These are phyloP conservation scores for Serilophus lunatus DNA, from an alignment of 2,113 vertebrate genomes.

Conservation along the genomic window DNA sequence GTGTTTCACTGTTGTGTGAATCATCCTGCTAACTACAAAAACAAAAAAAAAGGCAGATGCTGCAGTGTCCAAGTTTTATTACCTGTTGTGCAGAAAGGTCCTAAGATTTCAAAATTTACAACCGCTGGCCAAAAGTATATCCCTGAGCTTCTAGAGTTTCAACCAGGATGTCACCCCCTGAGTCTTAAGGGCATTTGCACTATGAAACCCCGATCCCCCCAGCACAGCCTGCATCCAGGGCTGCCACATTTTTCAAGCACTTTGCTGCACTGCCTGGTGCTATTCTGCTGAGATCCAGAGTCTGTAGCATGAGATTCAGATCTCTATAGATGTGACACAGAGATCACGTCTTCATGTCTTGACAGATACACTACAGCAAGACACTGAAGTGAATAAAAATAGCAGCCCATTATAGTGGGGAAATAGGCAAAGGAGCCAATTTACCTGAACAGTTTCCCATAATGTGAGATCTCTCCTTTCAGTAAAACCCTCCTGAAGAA, in stretches of 20 bases:
- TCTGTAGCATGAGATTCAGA: not conserved
- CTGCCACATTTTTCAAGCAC: not conserved
- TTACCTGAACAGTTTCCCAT: not conserved
- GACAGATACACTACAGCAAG: not conserved
- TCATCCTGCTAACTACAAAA: not conserved
- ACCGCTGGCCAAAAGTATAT: not conserved
- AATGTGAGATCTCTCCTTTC: not conserved
- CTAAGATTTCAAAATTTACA: not conserved
- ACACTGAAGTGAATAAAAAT: not conserved
- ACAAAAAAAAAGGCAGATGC: not conserved
- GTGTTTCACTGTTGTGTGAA: not conserved
- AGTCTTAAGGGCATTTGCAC: not conserved
- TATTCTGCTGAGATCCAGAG: not conserved
- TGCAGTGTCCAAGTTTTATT: not conserved
- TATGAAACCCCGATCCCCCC: not conserved
- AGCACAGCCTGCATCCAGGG: not conserved
- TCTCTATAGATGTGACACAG: accelerated
- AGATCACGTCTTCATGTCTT: not conserved
- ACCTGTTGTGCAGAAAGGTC: not conserved
- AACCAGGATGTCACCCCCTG: not conserved
- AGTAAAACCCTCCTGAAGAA: not conserved
- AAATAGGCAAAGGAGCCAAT: not conserved
- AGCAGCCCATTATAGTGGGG: not conserved
- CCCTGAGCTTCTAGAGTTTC: not conserved
- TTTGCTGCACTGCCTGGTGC: not conserved